phyloP scores from a whole-genome alignment of 2,797 vertebrate species.

The Pteropus rufus region DNA sequence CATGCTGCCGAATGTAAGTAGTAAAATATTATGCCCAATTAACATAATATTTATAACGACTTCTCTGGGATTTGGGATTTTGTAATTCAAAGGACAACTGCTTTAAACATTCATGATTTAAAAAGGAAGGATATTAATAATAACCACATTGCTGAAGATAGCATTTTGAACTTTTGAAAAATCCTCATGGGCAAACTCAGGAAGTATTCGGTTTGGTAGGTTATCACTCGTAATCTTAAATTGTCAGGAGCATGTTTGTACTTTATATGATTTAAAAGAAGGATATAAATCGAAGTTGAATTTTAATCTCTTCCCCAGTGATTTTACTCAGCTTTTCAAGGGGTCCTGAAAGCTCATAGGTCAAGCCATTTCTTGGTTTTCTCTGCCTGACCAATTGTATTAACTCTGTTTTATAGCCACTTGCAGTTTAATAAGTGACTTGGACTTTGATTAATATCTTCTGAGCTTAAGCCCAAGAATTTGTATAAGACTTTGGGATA shows the following conservation, averaged over 20 bases:
- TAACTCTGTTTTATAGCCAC: conserved; percentile 57
- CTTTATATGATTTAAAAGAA: conserved; percentile 52
- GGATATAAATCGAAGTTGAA: conserved; percentile 47
- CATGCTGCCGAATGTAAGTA: not conserved
- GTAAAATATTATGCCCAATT: not conserved
- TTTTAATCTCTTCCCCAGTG: conserved; percentile 56
- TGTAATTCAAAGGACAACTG: conserved; percentile 11
- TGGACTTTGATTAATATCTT: conserved; percentile 70
- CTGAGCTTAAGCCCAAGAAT: conserved; percentile 48
- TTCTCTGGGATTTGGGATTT: conserved; percentile 24
- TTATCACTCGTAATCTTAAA: conserved; percentile 45
- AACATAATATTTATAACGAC: not conserved
- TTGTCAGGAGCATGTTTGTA: not conserved
- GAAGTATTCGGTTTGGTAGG: conserved; percentile 19
- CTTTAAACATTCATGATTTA: conserved; percentile 32
- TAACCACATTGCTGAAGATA: not conserved
- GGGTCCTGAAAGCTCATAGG: conserved; percentile 37
- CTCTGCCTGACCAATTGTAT: conserved; percentile 36
- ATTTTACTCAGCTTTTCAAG: conserved; percentile 43
- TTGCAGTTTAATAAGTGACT: conserved; percentile 75
- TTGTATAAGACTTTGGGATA: conserved; percentile 46
- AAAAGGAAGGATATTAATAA: conserved; percentile 46
- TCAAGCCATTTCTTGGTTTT: conserved; percentile 45
- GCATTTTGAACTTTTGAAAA: conserved; percentile 44
- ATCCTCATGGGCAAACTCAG: not conserved